A percentile compares a stretch with the other conserved stretches of the same genome.
Conservation (phyloP, 2,888 invertebrate genomes). For the Hoplodrina blanda region DNA sequence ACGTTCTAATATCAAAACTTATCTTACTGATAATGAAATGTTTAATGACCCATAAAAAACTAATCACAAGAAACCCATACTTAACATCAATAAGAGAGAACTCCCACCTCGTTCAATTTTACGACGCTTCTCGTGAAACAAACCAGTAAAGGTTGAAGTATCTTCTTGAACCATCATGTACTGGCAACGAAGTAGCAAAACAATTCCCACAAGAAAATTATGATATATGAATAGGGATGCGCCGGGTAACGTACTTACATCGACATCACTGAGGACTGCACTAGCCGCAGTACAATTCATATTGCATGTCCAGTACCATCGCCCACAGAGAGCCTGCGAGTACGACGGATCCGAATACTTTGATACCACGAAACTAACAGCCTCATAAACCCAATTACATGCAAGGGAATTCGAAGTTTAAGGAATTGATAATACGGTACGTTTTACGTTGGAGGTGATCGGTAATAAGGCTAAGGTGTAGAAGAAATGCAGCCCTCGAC, state of each 20-base stretch:
- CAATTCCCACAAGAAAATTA: slow-evolving; percentile 65
- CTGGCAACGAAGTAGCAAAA: slow-evolving; percentile 56
- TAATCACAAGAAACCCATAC: slow-evolving; percentile 16
- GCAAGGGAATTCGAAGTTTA: slow-evolving; percentile 44
- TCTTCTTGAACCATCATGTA: slow-evolving; percentile 42
- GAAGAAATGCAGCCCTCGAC: slow-evolving; percentile 19
- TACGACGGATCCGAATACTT: slow-evolving; percentile 75
- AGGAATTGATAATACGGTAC: neutral
- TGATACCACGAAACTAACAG: slow-evolving; percentile 19
- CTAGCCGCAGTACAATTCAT: slow-evolving; percentile 82
- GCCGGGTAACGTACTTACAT: slow-evolving; percentile 52
- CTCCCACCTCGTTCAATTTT: slow-evolving; percentile 37
- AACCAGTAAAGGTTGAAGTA: slow-evolving; percentile 36
- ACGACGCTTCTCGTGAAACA: slow-evolving; percentile 29
- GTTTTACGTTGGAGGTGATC: neutral
- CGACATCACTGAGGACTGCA: slow-evolving; percentile 67
- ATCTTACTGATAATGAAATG: slow-evolving; percentile 11
- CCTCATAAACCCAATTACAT: neutral
- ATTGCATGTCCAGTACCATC: slow-evolving; percentile 85
- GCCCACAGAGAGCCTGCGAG: slow-evolving; percentile 82
- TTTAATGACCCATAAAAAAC: slow-evolving; percentile 43
- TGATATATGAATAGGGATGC: slow-evolving; percentile 66
- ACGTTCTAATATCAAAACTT: slow-evolving; percentile 11
- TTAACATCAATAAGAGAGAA: slow-evolving; percentile 31
- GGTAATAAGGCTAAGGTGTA: neutral